Percentiles rank a stretch among this genome's conserved stretches.
Conservation (phyloP, 2,888 invertebrate species). For the Chloromyia formosa region DNA sequence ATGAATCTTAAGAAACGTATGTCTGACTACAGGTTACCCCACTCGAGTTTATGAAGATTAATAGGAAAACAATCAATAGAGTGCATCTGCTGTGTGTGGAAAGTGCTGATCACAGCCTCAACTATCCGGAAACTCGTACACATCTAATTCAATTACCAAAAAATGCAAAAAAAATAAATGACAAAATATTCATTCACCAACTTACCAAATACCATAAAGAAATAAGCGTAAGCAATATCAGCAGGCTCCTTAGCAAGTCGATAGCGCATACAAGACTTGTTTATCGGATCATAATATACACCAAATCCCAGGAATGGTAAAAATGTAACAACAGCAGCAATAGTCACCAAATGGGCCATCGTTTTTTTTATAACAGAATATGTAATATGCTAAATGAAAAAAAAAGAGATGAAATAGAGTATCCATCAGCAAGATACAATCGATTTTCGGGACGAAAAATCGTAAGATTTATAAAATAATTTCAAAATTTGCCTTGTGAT, state of each 20-base stretch:
- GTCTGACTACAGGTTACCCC: too few relatives aligned
- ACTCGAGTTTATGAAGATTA: too few relatives aligned
- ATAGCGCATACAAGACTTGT: conserved; percentile 73
- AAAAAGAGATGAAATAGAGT: conserved; percentile 47
- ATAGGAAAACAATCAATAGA: too few relatives aligned
- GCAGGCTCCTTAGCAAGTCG: conserved; percentile 71
- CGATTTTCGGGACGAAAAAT: not conserved
- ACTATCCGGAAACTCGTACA: too few relatives aligned
- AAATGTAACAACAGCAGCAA: conserved; percentile 76
- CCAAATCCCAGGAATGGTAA: conserved; percentile 80
- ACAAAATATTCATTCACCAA: too few relatives aligned
- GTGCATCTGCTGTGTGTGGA: too few relatives aligned
- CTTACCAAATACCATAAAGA: conserved; percentile 81
- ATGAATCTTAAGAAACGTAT: too few relatives aligned
- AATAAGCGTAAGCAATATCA: conserved; percentile 78
- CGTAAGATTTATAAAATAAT: conserved; percentile 18
- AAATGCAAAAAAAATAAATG: conserved; percentile 10
- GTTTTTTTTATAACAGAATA: conserved; percentile 77
- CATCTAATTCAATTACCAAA: too few relatives aligned
- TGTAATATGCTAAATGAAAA: conserved; percentile 77
- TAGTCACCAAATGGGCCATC: conserved; percentile 74
- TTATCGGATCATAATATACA: conserved; percentile 70
- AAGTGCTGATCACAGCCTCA: too few relatives aligned
- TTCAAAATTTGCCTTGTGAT: conserved; percentile 75
- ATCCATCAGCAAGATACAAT: not conserved